Percentiles rank a stretch among this genome's conserved stretches.
Conservation (phyloP, 2,888 invertebrate species). For the Lordiphosa andalusiaca region DNA sequence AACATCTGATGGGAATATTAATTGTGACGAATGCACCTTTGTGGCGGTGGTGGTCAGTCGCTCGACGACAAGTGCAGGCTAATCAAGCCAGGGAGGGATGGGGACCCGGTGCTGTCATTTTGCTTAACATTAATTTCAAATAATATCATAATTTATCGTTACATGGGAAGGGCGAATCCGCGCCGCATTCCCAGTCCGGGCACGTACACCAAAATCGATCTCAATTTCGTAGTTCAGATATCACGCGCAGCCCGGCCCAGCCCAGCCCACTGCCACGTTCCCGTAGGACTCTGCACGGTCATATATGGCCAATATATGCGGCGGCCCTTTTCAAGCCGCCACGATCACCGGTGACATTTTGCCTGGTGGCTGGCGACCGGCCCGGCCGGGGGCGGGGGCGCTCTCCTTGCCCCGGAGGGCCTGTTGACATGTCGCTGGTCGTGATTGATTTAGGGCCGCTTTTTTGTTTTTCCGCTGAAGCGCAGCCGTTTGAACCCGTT, state of each 20-base stretch:
- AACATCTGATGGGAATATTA: slow-evolving; percentile 78
- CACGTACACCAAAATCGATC: slow-evolving; percentile 69
- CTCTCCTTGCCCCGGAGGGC: slow-evolving; percentile 9
- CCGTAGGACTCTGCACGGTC: slow-evolving; percentile 6
- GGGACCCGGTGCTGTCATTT: slow-evolving; percentile 47
- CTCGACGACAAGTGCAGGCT: slow-evolving; percentile 60
- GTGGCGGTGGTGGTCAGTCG: not conserved
- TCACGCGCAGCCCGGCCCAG: slow-evolving; percentile 48
- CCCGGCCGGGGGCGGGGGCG: slow-evolving; percentile 15
- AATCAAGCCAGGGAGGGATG: slow-evolving; percentile 36
- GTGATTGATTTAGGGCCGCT: slow-evolving; percentile 74
- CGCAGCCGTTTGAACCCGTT: slow-evolving; percentile 70
- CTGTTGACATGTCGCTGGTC: slow-evolving; percentile 68
- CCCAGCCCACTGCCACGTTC: slow-evolving; percentile 18
- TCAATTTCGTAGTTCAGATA: slow-evolving; percentile 74
- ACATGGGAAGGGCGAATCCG: not conserved
- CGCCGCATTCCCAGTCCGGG: slow-evolving; percentile 46
- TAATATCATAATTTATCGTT: slow-evolving; percentile 72
- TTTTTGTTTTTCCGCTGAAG: slow-evolving; percentile 67
- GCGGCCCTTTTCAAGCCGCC: slow-evolving; percentile 69
- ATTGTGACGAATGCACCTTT: slow-evolving; percentile 44
- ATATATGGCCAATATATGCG: slow-evolving; percentile 59
- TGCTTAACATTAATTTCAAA: slow-evolving; percentile 65
- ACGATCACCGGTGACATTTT: slow-evolving; percentile 71
- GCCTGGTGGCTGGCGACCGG: slow-evolving; percentile 31